These are phyloP conservation scores for Timema cristinae DNA, from an alignment of 2,888 invertebrate genomes.

Conservation along the genomic window DNA sequence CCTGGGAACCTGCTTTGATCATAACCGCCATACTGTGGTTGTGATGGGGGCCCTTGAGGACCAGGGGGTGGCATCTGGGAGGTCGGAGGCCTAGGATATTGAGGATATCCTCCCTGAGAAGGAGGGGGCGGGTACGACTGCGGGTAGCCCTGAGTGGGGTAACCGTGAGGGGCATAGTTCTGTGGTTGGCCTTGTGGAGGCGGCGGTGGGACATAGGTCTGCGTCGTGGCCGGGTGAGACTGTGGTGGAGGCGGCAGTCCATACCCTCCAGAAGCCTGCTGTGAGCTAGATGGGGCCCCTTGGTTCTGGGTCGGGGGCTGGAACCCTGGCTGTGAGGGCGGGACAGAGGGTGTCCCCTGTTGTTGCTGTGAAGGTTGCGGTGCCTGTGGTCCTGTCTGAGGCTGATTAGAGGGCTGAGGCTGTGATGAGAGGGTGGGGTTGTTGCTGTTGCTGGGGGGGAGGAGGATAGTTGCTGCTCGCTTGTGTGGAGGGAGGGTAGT, in stretches of 20 bases:
- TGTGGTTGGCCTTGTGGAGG: constrained; percentile 28
- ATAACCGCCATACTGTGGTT: constrained; percentile 71
- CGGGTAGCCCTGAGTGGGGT: constrained; percentile 35
- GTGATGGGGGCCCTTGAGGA: constrained; percentile 67
- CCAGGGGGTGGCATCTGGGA: constrained; percentile 56
- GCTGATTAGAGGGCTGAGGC: constrained; percentile 26
- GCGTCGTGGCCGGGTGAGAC: constrained; percentile 30
- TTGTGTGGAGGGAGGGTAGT: constrained; percentile 58
- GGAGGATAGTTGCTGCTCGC: constrained; percentile 40
- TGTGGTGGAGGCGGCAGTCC: constrained; percentile 29
- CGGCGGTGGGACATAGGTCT: constrained; percentile 30
- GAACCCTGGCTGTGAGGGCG: constrained; percentile 27
- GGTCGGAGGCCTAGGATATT: constrained; percentile 57
- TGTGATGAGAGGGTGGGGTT: constrained; percentile 19
- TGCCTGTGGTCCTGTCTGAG: constrained; percentile 41
- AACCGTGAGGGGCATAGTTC: constrained; percentile 31
- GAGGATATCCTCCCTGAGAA: constrained; percentile 56
- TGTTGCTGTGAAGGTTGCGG: constrained; percentile 31
- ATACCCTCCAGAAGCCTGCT: constrained; percentile 28
- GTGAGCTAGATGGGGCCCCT: constrained; percentile 16
- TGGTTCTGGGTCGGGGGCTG: constrained; percentile 26
- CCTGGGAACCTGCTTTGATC: constrained; percentile 43
- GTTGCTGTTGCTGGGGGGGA: constrained; percentile 15
- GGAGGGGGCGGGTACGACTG: constrained; percentile 43
- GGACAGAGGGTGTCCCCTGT: constrained; percentile 46